These are phyloP conservation scores for Drosophila sp. DNA, from an alignment of 1,140 invertebrate species.

Conservation along the genomic window DNA sequence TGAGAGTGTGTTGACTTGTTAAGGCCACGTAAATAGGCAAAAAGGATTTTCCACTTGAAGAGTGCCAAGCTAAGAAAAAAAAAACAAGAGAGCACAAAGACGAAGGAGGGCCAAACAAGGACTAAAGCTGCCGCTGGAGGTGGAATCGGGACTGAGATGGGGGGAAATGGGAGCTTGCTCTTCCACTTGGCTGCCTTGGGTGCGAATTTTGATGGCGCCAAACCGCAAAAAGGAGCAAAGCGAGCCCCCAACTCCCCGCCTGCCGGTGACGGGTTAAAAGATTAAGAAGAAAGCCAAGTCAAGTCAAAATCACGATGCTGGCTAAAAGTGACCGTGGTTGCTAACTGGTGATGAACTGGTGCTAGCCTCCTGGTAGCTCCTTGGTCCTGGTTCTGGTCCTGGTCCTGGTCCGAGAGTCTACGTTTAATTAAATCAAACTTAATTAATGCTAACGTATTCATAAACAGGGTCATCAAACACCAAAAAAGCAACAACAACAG, in stretches of 20 bases:
- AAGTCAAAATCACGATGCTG: conserved; percentile 33
- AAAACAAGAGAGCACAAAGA: conserved; percentile 26
- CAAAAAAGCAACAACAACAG: conserved; percentile 40
- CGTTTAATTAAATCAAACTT: conserved; percentile 81
- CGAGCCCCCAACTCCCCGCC: neutral
- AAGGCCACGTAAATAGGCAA: conserved; percentile 78
- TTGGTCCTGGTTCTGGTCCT: conserved; percentile 30
- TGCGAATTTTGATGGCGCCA: conserved; percentile 64
- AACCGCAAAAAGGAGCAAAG: conserved; percentile 69
- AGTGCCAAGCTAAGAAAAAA: conserved; percentile 62
- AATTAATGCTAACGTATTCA: conserved; percentile 81
- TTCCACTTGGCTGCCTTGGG: conserved; percentile 68
- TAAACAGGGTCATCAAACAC: conserved; percentile 81
- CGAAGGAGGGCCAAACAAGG: neutral
- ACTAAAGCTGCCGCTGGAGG: neutral
- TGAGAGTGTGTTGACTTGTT: conserved; percentile 68
- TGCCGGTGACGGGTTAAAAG: conserved; percentile 68
- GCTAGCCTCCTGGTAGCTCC: conserved; percentile 5
- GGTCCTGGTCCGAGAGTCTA: conserved; percentile 31
- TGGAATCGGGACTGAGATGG: conserved; percentile 9
- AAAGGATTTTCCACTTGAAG: conserved; percentile 78
- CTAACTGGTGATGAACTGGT: neutral
- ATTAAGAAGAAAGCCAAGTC: conserved; percentile 61
- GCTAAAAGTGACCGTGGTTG: conserved; percentile 58
- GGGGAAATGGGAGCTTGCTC: conserved; percentile 15